Percentiles rank a stretch among this genome's conserved stretches.
Evolutionary conservation across 1,140 invertebrate genomes (phyloP).

Genomic region (Dreissena rostriformis): DNA sequence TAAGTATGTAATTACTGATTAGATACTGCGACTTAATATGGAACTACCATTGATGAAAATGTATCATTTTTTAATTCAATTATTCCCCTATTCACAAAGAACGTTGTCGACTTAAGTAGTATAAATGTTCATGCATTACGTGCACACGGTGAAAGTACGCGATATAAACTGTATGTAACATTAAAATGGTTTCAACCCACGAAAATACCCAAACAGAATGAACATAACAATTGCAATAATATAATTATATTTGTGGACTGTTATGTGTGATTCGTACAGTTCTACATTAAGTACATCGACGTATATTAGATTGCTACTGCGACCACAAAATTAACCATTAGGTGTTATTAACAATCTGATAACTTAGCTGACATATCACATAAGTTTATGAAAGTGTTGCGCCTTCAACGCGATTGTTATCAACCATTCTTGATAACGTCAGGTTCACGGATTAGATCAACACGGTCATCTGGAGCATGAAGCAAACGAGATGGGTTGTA

Average conservation of each 20-base stretch:
- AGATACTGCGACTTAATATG: neutral
- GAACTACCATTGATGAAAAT: neutral
- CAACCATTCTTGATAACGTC: conserved; percentile 47
- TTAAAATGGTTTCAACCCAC: too few relatives aligned
- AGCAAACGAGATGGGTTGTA: too few relatives aligned
- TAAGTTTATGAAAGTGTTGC: conserved; percentile 44
- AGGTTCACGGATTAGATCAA: neutral
- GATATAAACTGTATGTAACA: too few relatives aligned
- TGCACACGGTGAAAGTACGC: too few relatives aligned
- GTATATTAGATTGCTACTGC: neutral
- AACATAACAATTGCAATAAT: too few relatives aligned
- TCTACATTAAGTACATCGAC: too few relatives aligned
- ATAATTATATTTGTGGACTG: too few relatives aligned
- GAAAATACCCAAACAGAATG: too few relatives aligned
- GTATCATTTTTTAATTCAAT: conserved; percentile 1
- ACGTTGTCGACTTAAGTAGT: neutral
- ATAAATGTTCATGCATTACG: too few relatives aligned
- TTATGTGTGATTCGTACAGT: too few relatives aligned
- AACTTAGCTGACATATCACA: conserved; percentile 52
- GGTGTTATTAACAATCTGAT: conserved; percentile 52
- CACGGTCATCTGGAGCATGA: too few relatives aligned
- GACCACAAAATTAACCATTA: conserved; percentile 32
- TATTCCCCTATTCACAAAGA: neutral
- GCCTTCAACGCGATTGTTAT: conserved; percentile 52
- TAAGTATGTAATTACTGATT: conserved; percentile 4